Evolutionary conservation across 1,140 invertebrate species (phyloP).

Genomic region (Drosophila ercepeae): DNA sequence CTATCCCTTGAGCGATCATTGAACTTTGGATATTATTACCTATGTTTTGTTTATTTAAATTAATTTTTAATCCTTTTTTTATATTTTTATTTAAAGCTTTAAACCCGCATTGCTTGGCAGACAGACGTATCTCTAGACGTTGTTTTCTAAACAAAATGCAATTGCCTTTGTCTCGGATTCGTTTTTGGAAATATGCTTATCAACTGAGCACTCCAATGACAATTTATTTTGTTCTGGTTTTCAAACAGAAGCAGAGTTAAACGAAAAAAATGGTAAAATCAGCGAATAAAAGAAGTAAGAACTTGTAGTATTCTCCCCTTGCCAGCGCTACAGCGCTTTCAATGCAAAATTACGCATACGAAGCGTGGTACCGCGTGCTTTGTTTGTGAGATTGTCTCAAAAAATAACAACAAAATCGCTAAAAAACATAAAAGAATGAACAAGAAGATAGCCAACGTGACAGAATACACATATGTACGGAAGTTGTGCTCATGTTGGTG

Average conservation of each 20-base stretch:
- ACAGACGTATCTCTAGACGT: neutral
- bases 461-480: slow-evolving; percentile 44
- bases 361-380: slow-evolving; percentile 55
- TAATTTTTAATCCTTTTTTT: neutral
- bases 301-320: slow-evolving; percentile 42
- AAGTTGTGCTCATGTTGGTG: slow-evolving; percentile 50
- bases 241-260: slow-evolving; percentile 62
- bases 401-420: slow-evolving; percentile 40
- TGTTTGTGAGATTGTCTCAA: slow-evolving; percentile 37
- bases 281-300: slow-evolving; percentile 29
- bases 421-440: slow-evolving; percentile 40
- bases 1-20: slow-evolving; percentile 22
- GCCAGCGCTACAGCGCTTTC: slow-evolving; percentile 46
- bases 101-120: neutral
- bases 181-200: slow-evolving; percentile 59
- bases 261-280: slow-evolving; percentile 29
- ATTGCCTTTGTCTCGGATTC: slow-evolving; percentile 24
- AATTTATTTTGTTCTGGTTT: slow-evolving; percentile 62
- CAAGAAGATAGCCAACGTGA: slow-evolving; percentile 72
- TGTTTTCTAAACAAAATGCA: slow-evolving; percentile 14
- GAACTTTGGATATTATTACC: too few relatives aligned
- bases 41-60: neutral
- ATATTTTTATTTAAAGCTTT: neutral
- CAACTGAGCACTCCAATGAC: slow-evolving; percentile 50
- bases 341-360: slow-evolving; percentile 80